Evolutionary conservation across 2,113 vertebrate genomes (phyloP), one percentile per base, ranked within the genome.

Genomic region (Boulengeromyrus knoepffleri): DNA sequence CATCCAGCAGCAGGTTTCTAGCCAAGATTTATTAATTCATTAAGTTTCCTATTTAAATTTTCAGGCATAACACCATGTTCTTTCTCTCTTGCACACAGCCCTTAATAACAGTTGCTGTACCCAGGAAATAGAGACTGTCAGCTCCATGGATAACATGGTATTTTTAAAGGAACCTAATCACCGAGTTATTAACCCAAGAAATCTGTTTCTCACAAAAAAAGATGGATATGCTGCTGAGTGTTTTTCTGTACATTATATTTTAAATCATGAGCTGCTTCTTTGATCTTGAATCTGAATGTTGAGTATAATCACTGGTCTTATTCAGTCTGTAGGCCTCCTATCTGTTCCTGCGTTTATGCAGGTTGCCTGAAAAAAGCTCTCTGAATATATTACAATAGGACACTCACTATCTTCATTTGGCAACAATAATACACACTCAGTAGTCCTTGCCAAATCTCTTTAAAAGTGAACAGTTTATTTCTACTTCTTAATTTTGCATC

Each of bases 21-120:
- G 95, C 94, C 94, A 95, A 94, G 93, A 95, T 96, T 96, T 94
- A 96, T 96, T 96, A 94, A 96, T 96, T 96, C 95, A 95, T 95
- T 96, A 95, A 94, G 92, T 94, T 94, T 95, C 95, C 93, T 92
- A 94, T 95, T 95, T 93, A 95, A 92, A 93, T 93, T 91, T 91
- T 93, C 92, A 89, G 92, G 89, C 90, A 92, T 93, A 95, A 95
- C 95, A 95, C 94, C 94, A 93, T 95, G 93, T 94, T 94, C 92
- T 90, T 94, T 92, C 94, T 94, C 85, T 89, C 92, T 91, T 89
- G 87, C 70, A 87, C 91, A 90, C 88, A 90, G 91, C 90, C 92
- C 92, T 89, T 94, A 96, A 96, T 95, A 95, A 95, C 92, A 89
- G 6, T 90, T 91, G 92, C 92, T 93, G 90, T 91, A 91, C 90